Evolutionary conservation across 1,140 invertebrate genomes (phyloP).

Genomic region (Plodia interpunctella): DNA sequence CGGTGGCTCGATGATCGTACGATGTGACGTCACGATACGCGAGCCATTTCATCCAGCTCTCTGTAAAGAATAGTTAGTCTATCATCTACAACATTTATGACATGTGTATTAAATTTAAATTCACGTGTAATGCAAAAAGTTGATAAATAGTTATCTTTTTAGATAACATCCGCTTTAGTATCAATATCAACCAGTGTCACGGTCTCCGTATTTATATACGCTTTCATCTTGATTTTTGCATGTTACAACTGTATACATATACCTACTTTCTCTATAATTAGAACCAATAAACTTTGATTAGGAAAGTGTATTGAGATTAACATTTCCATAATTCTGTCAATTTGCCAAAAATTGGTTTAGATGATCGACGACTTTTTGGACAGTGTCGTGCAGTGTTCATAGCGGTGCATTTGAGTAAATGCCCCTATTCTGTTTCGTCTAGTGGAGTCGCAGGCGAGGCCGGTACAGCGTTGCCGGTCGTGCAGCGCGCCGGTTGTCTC

Average conservation of each 20-base stretch:
- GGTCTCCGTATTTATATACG: too few species aligned
- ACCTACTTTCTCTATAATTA: too few species aligned
- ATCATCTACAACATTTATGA: too few species aligned
- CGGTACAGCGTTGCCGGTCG: constrained; percentile 29
- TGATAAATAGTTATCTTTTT: too few species aligned
- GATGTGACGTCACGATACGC: constrained; percentile 24
- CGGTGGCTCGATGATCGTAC: constrained; percentile 52
- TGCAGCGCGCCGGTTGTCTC: constrained; percentile 16
- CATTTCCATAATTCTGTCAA: neutral
- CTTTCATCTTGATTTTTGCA: too few species aligned
- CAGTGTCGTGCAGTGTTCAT: neutral
- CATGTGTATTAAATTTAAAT: too few species aligned
- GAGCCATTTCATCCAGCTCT: neutral
- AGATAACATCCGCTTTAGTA: too few species aligned
- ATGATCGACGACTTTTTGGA: neutral
- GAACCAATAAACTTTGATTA: too few species aligned
- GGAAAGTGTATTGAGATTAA: neutral
- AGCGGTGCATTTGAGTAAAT: constrained; percentile 6
- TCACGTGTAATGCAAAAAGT: too few species aligned
- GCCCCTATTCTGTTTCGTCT: constrained; percentile 19
- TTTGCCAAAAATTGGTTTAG: neutral
- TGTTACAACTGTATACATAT: too few species aligned
- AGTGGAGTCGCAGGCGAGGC: constrained; percentile 20
- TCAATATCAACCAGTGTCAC: too few species aligned
- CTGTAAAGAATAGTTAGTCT: too few species aligned